phyloP scores from a whole-genome alignment of 1,140 invertebrate genomes.

The Octopus sinensis region DNA sequence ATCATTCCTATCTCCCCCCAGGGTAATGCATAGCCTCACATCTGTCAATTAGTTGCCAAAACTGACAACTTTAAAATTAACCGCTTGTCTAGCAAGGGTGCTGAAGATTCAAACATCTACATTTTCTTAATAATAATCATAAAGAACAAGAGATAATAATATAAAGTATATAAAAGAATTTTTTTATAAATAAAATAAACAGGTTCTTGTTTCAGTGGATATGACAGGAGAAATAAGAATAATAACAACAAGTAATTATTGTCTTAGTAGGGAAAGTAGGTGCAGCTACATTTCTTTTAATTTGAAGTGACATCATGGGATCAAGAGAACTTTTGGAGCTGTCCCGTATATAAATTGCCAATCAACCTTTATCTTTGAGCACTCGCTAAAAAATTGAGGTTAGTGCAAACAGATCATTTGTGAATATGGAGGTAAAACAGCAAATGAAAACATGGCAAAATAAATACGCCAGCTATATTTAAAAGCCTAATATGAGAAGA shows the following conservation, averaged over 20 bases:
- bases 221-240: neutral
- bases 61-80: neutral
- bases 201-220: neutral
- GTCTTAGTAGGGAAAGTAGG: neutral
- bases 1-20: conserved; percentile 6
- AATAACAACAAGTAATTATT: neutral
- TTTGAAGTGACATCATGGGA: neutral
- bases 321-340: too few relatives aligned
- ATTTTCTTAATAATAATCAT: neutral
- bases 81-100: neutral
- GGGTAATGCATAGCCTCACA: conserved; percentile 15
- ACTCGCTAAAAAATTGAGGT: too few relatives aligned
- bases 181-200: neutral
- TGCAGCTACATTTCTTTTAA: neutral
- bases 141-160: neutral
- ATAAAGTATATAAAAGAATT: neutral
- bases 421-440: too few relatives aligned
- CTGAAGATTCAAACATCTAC: neutral
- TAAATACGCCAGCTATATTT: too few relatives aligned
- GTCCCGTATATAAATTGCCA: too few relatives aligned
- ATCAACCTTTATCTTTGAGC: too few relatives aligned
- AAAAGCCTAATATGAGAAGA: too few relatives aligned
- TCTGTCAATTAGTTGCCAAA: conserved; percentile 5
- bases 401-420: too few relatives aligned
- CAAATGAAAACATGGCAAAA: too few relatives aligned